Evolutionary conservation across 1,140 invertebrate genomes (phyloP).

Genomic region (Caligus rogercresseyi): DNA sequence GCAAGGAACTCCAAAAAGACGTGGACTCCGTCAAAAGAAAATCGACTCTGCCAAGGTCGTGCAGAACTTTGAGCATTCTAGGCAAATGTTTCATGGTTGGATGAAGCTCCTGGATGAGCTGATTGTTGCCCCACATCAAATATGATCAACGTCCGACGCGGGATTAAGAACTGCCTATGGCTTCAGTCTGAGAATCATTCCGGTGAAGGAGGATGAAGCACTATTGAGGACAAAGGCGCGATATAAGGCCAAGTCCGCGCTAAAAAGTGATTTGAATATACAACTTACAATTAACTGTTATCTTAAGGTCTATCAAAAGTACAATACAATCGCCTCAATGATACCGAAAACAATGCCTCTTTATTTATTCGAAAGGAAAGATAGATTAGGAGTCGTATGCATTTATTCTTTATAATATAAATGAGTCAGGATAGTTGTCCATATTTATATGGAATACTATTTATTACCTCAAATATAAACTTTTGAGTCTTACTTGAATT

Average conservation of each 20-base stretch:
- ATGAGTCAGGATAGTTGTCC: too few species aligned
- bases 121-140: constrained; percentile 1
- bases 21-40: constrained; percentile 13
- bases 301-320: too few species aligned
- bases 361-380: too few species aligned
- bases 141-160: constrained; percentile 1
- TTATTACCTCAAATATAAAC: too few species aligned
- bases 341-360: too few species aligned
- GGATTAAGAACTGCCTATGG: constrained; percentile 13
- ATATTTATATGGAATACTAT: too few species aligned
- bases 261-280: background rate
- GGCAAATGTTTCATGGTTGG: constrained; percentile 6
- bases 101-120: constrained; percentile 7
- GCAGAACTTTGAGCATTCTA: constrained; percentile 5
- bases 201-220: constrained; percentile 7
- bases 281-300: too few species aligned
- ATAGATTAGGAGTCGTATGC: too few species aligned
- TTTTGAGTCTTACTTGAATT: too few species aligned
- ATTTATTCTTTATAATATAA: too few species aligned
- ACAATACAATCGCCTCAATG: too few species aligned
- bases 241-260: background rate
- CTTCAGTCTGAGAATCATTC: constrained; percentile 2
- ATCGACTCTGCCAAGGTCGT: background rate
- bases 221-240: background rate
- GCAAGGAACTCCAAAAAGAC: constrained; percentile 15